A percentile compares a stretch with the other conserved stretches of the same genome.
Evolutionary conservation across 2,888 invertebrate species (phyloP).

Genomic region (Limnephilus marmoratus): DNA sequence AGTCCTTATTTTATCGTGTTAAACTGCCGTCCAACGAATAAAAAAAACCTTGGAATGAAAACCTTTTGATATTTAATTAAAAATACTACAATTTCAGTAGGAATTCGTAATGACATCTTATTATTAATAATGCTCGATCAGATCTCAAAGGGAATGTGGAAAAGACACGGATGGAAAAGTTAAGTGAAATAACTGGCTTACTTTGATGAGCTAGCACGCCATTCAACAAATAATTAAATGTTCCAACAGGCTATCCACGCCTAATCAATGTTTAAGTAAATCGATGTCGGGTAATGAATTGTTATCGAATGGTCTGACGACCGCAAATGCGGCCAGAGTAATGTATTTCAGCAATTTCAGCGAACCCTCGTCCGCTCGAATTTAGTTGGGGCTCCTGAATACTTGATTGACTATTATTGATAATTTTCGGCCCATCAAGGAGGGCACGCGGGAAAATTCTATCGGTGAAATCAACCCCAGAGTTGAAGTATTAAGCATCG

Average conservation of each 20-base stretch:
- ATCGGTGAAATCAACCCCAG: not conserved
- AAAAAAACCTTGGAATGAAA: not conserved
- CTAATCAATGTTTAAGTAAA: not conserved
- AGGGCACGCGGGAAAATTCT: not conserved
- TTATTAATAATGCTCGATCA: not conserved
- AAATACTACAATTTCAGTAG: not conserved
- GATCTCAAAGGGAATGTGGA: not conserved
- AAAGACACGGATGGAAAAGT: not conserved
- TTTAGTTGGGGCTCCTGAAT: conserved; percentile 11
- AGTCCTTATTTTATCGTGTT: not conserved
- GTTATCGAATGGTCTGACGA: conserved; percentile 2
- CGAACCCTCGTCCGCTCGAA: not conserved
- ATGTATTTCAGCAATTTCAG: conserved; percentile 8
- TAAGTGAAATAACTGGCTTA: not conserved
- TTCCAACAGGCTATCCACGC: not conserved
- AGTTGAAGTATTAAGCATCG: not conserved
- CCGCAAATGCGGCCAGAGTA: not conserved
- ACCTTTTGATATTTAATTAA: not conserved
- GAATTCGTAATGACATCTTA: not conserved
- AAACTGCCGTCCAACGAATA: not conserved
- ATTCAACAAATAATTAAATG: conserved; percentile 9
- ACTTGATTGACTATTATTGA: conserved; percentile 3
- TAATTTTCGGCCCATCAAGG: conserved; percentile 24
- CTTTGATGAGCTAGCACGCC: conserved; percentile 17
- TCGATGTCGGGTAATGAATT: conserved; percentile 26